Percentiles rank a stretch among this genome's conserved stretches.
phyloP scores from a whole-genome alignment of 2,888 invertebrate genomes.

The Theretra japonica region DNA sequence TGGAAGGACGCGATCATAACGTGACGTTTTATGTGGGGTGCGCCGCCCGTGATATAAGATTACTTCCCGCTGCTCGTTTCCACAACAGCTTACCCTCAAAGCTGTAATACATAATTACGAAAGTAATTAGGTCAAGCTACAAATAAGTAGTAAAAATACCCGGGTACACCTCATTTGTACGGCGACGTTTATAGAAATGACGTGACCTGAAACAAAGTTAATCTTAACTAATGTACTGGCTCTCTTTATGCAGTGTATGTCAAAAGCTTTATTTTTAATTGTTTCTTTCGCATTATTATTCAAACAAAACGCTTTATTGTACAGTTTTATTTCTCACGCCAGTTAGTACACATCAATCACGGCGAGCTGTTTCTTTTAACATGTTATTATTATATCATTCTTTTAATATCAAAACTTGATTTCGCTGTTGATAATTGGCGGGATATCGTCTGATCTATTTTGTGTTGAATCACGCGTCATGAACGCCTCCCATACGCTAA shows the following conservation, averaged over 20 bases:
- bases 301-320: background rate
- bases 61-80: slow-evolving; percentile 4
- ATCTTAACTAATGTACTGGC: background rate
- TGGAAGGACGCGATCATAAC: slow-evolving; percentile 17
- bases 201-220: background rate
- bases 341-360: background rate
- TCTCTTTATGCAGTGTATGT: background rate
- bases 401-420: slow-evolving; percentile 19
- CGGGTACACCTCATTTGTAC: background rate
- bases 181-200: background rate
- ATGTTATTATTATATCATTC: slow-evolving; percentile 14
- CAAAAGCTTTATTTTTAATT: background rate
- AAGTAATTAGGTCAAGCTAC: background rate
- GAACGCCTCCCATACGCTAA: slow-evolving; percentile 15
- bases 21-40: slow-evolving; percentile 23
- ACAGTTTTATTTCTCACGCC: slow-evolving; percentile 4
- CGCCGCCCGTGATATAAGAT: slow-evolving; percentile 19
- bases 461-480: slow-evolving; percentile 20
- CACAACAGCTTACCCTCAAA: background rate
- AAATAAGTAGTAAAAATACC: slow-evolving; percentile 2
- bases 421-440: slow-evolving; percentile 15
- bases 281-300: background rate
- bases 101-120: background rate
- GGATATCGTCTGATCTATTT: slow-evolving; percentile 25
- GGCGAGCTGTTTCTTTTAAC: slow-evolving; percentile 14